These are phyloP conservation scores for Ophonus ardosiacus DNA, from an alignment of 2,888 invertebrate species.

Conservation along the genomic window DNA sequence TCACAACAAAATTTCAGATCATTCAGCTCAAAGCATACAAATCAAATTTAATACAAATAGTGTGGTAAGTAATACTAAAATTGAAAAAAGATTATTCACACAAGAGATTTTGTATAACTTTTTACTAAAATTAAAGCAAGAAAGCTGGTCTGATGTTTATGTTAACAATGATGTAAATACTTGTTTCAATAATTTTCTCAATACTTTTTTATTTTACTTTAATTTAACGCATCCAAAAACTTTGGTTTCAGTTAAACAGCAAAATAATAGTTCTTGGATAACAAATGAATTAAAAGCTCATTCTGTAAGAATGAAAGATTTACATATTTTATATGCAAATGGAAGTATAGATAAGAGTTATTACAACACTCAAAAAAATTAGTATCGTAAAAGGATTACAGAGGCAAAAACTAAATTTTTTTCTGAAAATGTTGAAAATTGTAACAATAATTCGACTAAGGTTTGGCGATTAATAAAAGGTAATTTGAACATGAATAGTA, in stretches of 20 bases:
- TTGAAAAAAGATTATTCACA: too few relatives aligned
- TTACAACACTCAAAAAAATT: constrained; percentile 12
- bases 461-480: too few relatives aligned
- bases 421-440: too few relatives aligned
- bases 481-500: too few relatives aligned
- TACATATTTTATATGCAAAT: not conserved
- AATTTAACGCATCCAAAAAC: not conserved
- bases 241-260: not conserved
- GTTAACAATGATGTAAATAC: not conserved
- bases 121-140: not conserved
- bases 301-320: not conserved
- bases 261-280: constrained; percentile 1
- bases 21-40: not conserved
- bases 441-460: too few relatives aligned
- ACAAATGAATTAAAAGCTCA: constrained; percentile 3
- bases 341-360: not conserved
- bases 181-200: constrained; percentile 34
- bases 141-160: constrained; percentile 17
- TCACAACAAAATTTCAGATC: constrained; percentile 20
- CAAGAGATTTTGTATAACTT: too few relatives aligned
- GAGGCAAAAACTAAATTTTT: not conserved
- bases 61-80: too few relatives aligned
- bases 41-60: not conserved
- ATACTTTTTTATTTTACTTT: constrained; percentile 4
- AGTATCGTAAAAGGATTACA: constrained; percentile 4